Percentiles rank a stretch among this genome's conserved stretches.
Conservation (phyloP, 2,113 vertebrate genomes). For the Callithrix jacchus region DNA sequence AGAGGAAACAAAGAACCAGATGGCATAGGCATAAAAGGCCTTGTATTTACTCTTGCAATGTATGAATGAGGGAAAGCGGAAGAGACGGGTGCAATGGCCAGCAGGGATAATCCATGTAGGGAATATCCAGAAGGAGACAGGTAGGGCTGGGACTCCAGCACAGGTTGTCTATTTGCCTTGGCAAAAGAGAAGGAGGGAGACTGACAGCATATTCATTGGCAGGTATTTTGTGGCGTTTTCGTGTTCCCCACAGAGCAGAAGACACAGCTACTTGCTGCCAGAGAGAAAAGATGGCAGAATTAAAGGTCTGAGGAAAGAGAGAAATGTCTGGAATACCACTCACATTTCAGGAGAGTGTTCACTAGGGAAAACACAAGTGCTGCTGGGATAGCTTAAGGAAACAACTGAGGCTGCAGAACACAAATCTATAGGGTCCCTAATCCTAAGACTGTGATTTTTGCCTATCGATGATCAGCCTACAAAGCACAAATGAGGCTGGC, state of each 20-base stretch:
- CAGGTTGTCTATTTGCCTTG: too few relatives aligned
- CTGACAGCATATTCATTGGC: background rate
- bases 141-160: background rate
- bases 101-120: background rate
- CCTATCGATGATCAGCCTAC: background rate
- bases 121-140: too few relatives aligned
- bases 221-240: background rate
- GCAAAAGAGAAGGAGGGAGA: background rate
- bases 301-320: background rate
- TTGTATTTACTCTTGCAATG: background rate
- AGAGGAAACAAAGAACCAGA: background rate
- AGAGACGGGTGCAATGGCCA: accelerated
- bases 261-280: background rate
- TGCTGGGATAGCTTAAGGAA: background rate
- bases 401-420: background rate
- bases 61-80: background rate
- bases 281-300: background rate
- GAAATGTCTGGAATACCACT: background rate
- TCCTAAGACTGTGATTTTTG: background rate
- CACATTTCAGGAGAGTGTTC: background rate
- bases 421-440: background rate
- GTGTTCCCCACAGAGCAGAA: background rate
- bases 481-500: background rate
- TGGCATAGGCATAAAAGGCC: accelerated
- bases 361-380: background rate